Percentiles rank a stretch among this genome's conserved stretches.
phyloP scores from a whole-genome alignment of 2,888 invertebrate genomes.

The Thera britannica region DNA sequence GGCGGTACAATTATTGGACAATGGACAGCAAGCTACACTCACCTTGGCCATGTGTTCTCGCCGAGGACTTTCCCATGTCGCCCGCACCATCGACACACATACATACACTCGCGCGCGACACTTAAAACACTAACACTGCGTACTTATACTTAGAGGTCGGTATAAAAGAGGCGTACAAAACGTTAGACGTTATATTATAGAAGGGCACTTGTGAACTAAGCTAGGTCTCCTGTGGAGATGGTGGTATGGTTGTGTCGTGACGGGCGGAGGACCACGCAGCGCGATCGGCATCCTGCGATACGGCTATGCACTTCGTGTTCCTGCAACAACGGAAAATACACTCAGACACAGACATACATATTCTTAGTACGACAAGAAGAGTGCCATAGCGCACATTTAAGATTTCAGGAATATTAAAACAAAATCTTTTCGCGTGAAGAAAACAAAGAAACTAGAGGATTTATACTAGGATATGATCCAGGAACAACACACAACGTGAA shows the following conservation, averaged over 20 bases:
- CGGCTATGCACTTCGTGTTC: constrained; percentile 67
- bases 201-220: constrained; percentile 80
- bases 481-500: no score
- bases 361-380: not conserved
- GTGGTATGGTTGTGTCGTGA: constrained; percentile 73
- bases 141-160: constrained; percentile 79
- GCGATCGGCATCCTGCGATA: constrained; percentile 83
- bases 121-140: constrained; percentile 74
- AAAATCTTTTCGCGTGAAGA: not conserved
- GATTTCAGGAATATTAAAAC: constrained; percentile 17
- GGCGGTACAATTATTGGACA: constrained; percentile 45
- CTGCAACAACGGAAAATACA: constrained; percentile 64
- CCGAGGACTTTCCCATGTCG: constrained; percentile 86
- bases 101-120: constrained; percentile 73
- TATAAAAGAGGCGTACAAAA: constrained; percentile 82
- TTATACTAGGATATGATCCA: not conserved
- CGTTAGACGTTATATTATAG: constrained; percentile 80
- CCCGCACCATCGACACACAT: constrained; percentile 83
- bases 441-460: not conserved
- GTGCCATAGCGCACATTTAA: not conserved
- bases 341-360: not conserved
- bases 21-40: constrained; percentile 56
- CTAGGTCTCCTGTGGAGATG: constrained; percentile 78
- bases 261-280: constrained; percentile 83
- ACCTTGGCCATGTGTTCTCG: constrained; percentile 85